Base-by-base conservation (phyloP, 2,888 invertebrate species). In the Trachelus stipa region DNA sequence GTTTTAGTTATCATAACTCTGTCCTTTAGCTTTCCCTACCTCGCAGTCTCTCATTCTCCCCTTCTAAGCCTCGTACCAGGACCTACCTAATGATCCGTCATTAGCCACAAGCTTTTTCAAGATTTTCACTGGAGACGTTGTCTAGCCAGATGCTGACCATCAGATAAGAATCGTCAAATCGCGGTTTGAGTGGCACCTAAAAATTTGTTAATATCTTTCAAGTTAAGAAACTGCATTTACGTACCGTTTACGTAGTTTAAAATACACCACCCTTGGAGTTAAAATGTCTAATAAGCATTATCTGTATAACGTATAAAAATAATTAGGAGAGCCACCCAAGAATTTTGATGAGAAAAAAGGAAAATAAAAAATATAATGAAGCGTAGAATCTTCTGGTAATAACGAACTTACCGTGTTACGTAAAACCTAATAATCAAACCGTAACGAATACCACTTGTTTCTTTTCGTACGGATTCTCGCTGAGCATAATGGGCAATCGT, bases 391-490 rank as follows among this genome's bases (percentile, higher is more conserved):
- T 9, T 56, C 56, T 56, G 23, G 23, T 56, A 56, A 56, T 56
- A 23, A 56, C 9, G 23, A 56, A 23, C 56, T 23, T 56, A 56
- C 56, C 56, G 9, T 23, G 56, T 23, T 56, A 56, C 56, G 56
- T 56, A 23, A 56, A 56, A 2, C 9, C 56, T 56, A 56, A 56
- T 56, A 23, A 56, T 56, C 23, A 56, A 71, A 31, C 80, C 82
- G 82, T 82, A 80, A 80, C 82, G 79, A 83, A 82, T 80, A 81
- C 76, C 76, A 79, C 79, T 81, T 80, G 80, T 78, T 80, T 81
- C 79, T 80, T 74, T 71, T 76, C 81, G 0, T 76, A 78, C 77
- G 82, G 80, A 84, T 85, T 83, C 82, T 86, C 83, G 83, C 77
- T 81, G 78, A 76, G 79, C 77, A 23, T 81, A 80, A 80, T 80